Base-by-base conservation (phyloP, 92 coral and sea anemone genomes). In the Epizoanthus fatuus region DNA sequence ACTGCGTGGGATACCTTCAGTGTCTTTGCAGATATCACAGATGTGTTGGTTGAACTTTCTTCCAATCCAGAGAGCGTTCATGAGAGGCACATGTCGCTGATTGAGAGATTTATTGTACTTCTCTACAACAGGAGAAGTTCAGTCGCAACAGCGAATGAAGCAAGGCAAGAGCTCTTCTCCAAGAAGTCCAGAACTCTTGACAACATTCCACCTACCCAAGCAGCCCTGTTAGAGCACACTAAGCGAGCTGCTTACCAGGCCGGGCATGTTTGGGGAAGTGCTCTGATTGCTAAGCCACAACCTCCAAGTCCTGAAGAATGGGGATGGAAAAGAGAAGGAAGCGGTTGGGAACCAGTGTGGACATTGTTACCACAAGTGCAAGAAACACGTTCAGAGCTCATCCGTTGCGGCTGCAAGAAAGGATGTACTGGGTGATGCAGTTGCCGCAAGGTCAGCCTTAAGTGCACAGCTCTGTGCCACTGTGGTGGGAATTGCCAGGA, bases 131-230 rank as follows among this genome's bases (percentile, higher is more conserved):
- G 60, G 59, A 40, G 55, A 32, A 75, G 83, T 76, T 13, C 77
- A 55, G 25, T 22, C 0, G 57, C 51, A 35, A 72, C 22, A 7
- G 88, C 72, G 37, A 72, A 84, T 15, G 40, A 58, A n/a, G n/a
- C n/a, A n/a, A 19, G 88, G 38, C 88, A 83, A 25, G 74, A 89
- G 12, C 57, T 85, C 39, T 90, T 85, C 64, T 64, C 66, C 16
- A 72, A 72, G 20, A 58, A 40, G 0, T 39, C 63, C 32, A 25
- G 81, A 2, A 56, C 80, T 9, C 65, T 89, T 1, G 82, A 84
- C 15, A 70, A 63, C 63, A 83, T 78, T n/a, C 92, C 93, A 8
- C 93, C 93, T 14, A 72, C 93, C 6, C 83, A 71, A n/a, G n/a
- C n/a, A n/a, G n/a, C n/a, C n/a, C n/a, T n/a, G n/a, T n/a, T n/a